Percentiles rank a stretch among this genome's conserved stretches.
These are phyloP conservation scores for Prunella strophiata DNA, from an alignment of 2,797 vertebrate species.

Conservation along the genomic window DNA sequence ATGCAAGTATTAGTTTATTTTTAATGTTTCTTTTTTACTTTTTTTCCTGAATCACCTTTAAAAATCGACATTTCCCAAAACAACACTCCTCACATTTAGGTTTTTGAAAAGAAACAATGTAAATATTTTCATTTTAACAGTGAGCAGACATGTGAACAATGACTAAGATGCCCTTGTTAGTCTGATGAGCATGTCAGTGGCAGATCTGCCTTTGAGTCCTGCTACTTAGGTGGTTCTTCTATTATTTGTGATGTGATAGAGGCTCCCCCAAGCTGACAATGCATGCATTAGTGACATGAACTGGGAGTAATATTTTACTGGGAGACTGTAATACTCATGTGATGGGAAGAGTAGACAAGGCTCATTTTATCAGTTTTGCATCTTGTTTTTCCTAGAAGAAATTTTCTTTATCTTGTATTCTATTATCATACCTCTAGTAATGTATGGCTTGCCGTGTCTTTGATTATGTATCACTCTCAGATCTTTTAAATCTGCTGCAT, in stretches of 20 bases:
- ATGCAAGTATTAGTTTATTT: background rate
- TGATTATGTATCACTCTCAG: background rate
- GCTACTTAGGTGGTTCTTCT: background rate
- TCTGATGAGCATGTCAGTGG: background rate
- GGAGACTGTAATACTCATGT: background rate
- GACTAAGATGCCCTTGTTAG: background rate
- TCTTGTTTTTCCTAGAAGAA: background rate
- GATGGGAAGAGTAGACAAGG: background rate
- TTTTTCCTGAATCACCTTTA: background rate
- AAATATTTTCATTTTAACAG: background rate
- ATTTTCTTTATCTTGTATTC: background rate
- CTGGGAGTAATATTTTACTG: background rate
- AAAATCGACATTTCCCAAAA: background rate
- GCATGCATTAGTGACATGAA: background rate
- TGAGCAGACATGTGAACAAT: background rate
- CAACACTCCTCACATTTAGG: background rate
- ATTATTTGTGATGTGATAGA: background rate
- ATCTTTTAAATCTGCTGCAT: background rate
- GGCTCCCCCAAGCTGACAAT: constrained; percentile 3
- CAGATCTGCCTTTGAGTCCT: background rate
- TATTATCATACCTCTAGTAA: background rate
- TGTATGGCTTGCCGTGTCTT: background rate
- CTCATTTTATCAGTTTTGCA: background rate
- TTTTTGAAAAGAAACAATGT: background rate
- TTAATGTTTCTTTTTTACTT: background rate